phyloP scores from a whole-genome alignment of 2,113 vertebrate genomes.

The Hippocampus zosterae region DNA sequence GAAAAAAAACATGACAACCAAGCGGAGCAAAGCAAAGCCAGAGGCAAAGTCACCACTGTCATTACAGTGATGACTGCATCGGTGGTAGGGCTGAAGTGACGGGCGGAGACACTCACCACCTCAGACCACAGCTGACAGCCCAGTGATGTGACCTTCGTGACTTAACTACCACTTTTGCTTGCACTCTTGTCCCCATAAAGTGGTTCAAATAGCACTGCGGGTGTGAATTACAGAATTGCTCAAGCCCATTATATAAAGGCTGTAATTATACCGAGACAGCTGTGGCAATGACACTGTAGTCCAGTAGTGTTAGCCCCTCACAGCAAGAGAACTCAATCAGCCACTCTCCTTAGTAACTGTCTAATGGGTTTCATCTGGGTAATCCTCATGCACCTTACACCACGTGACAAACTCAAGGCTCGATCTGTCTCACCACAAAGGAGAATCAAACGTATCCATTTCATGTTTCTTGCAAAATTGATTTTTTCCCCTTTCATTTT shows the following conservation, averaged over 20 bases:
- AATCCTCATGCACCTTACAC: not conserved
- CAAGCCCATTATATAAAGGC: not conserved
- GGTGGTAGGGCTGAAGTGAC: constrained; percentile 43
- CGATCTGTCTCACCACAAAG: too few relatives aligned
- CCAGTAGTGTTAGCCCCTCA: not conserved
- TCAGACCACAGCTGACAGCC: constrained; percentile 28
- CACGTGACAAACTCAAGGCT: too few relatives aligned
- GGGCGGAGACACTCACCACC: constrained; percentile 35
- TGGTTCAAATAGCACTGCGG: not conserved
- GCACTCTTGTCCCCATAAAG: constrained; percentile 8
- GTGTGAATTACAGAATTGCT: not conserved
- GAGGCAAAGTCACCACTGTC: constrained; percentile 59
- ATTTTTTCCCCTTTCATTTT: too few relatives aligned
- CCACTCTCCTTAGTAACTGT: not conserved
- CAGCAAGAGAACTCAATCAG: not conserved
- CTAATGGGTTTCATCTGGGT: not conserved
- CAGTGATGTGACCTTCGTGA: constrained; percentile 23
- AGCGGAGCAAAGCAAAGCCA: constrained; percentile 10
- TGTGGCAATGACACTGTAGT: not conserved
- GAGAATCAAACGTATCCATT: too few relatives aligned
- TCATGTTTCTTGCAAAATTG: too few relatives aligned
- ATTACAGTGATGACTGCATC: constrained; percentile 52
- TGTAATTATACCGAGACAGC: not conserved
- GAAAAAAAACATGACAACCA: constrained; percentile 22
- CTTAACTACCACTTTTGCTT: constrained; percentile 13